phyloP scores from a whole-genome alignment of 2,797 vertebrate genomes.

The Melanotaenia trifasciata region DNA sequence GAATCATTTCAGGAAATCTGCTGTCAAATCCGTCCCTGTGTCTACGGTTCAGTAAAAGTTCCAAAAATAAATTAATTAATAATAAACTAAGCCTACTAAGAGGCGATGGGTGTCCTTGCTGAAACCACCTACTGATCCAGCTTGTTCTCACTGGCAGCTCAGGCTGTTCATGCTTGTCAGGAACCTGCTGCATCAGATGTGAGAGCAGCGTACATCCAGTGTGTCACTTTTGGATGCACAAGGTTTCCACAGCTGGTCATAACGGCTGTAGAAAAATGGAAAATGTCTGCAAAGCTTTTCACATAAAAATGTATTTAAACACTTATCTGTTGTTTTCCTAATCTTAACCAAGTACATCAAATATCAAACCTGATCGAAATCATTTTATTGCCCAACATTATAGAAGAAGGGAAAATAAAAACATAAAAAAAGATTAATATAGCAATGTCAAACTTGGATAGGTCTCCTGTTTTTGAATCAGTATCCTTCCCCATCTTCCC shows the following conservation, averaged over 20 bases:
- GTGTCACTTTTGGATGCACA: background rate
- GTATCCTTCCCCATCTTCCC: background rate
- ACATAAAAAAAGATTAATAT: background rate
- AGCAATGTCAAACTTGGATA: background rate
- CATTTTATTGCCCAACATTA: too few relatives aligned
- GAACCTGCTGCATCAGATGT: background rate
- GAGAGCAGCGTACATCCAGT: background rate
- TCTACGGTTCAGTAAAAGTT: background rate
- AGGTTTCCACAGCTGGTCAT: background rate
- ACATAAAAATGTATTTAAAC: background rate
- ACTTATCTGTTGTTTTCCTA: too few relatives aligned
- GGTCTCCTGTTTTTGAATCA: too few relatives aligned
- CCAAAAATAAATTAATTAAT: background rate
- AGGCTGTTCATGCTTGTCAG: background rate
- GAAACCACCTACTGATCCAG: background rate
- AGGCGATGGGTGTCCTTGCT: background rate
- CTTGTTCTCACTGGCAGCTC: background rate
- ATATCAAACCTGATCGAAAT: background rate
- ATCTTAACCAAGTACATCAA: background rate
- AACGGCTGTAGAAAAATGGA: background rate
- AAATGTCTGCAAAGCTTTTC: background rate
- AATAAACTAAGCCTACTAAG: background rate
- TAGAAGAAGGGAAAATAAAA: background rate
- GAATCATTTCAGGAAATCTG: background rate
- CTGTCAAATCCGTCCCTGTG: background rate